A percentile compares a stretch with the other conserved stretches of the same genome.
Evolutionary conservation across 1,140 invertebrate species (phyloP).

Genomic region (Drosophila ambigua): DNA sequence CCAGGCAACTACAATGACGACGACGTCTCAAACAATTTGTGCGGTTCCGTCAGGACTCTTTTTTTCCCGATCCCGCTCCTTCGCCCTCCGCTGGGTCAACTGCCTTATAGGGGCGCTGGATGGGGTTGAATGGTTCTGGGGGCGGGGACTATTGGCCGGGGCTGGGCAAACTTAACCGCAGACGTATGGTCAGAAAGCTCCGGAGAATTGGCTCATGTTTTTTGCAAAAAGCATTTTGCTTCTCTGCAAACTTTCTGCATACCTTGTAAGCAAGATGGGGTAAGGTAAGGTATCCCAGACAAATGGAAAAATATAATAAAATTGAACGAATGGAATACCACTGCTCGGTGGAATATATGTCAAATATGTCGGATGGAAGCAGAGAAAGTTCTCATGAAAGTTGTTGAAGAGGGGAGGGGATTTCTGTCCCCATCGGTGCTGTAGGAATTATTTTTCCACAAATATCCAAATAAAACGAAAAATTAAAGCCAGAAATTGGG

Average conservation of each 20-base stretch:
- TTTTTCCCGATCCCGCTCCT: slow-evolving; percentile 28
- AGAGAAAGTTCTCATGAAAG: too few relatives aligned
- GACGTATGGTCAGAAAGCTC: slow-evolving; percentile 77
- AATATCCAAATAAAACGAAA: too few relatives aligned
- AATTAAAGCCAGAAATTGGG: too few relatives aligned
- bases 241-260: slow-evolving; percentile 46
- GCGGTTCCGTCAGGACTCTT: slow-evolving; percentile 13
- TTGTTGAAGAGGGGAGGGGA: too few relatives aligned
- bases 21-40: slow-evolving; percentile 75
- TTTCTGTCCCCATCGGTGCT: too few relatives aligned
- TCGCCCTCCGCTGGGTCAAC: slow-evolving; percentile 14
- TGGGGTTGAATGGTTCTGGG: neutral
- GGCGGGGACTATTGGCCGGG: slow-evolving; percentile 13
- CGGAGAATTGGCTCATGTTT: slow-evolving; percentile 76
- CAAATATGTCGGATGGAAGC: too few relatives aligned
- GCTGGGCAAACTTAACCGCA: slow-evolving; percentile 70
- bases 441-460: too few relatives aligned
- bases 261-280: slow-evolving; percentile 23
- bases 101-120: slow-evolving; percentile 33
- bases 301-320: too few relatives aligned
- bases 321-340: too few relatives aligned
- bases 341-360: too few relatives aligned
- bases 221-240: slow-evolving; percentile 56
- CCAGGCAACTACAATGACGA: slow-evolving; percentile 9
- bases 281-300: neutral